Conservation (phyloP, 1,140 invertebrate genomes). For the Bemisia tabaci region DNA sequence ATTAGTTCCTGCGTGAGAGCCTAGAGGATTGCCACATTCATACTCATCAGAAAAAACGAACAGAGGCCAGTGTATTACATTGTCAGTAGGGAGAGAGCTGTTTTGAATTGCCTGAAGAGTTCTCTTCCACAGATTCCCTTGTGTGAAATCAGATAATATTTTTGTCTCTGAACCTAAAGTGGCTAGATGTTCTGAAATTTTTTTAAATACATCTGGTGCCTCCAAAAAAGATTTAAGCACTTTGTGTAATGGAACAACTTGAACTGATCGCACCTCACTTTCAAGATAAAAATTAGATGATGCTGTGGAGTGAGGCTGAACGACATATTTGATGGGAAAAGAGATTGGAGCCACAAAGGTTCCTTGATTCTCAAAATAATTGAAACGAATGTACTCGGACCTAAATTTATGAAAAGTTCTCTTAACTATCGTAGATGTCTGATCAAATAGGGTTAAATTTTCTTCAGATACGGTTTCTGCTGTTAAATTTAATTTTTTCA, state of each 20-base stretch:
- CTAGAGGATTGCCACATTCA: slow-evolving; percentile 28
- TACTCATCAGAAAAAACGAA: slow-evolving; percentile 26
- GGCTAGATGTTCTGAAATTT: background rate
- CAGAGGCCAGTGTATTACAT: slow-evolving; percentile 25
- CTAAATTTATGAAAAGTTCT: background rate
- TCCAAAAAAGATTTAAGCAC: slow-evolving; percentile 4
- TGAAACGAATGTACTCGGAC: background rate
- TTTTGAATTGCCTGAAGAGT: slow-evolving; percentile 13
- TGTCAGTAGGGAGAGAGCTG: too few species aligned
- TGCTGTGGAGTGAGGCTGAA: too few species aligned
- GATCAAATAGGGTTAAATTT: too few species aligned
- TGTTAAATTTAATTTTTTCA: too few species aligned
- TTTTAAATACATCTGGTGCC: background rate
- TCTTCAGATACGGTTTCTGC: slow-evolving; percentile 1
- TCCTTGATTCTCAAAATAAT: background rate
- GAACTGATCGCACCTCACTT: too few species aligned
- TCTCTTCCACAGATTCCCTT: slow-evolving; percentile 24
- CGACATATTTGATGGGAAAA: too few species aligned
- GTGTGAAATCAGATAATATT: slow-evolving; percentile 21
- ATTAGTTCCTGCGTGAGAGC: slow-evolving; percentile 22
- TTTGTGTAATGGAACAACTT: background rate
- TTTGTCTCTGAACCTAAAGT: background rate
- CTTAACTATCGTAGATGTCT: background rate
- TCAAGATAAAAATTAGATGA: too few species aligned
- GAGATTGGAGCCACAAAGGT: background rate